A percentile compares a stretch with the other conserved stretches of the same genome.
phyloP scores from a whole-genome alignment of 2,797 vertebrate species.

The Danio albolineatus region DNA sequence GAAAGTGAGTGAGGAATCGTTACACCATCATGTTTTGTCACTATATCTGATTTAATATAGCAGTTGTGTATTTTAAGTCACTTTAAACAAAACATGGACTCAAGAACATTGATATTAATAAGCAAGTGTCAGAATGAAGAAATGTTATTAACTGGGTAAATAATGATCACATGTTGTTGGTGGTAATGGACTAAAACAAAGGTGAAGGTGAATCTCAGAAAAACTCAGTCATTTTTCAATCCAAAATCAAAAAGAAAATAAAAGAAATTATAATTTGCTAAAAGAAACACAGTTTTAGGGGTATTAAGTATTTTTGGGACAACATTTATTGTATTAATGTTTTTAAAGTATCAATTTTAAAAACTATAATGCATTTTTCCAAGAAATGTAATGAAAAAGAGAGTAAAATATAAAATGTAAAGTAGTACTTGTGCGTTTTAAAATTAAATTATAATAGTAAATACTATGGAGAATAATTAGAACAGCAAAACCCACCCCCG shows the following conservation, averaged over 20 bases:
- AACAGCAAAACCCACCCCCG: too few species aligned
- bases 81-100: conserved; percentile 20
- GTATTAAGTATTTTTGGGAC: neutral
- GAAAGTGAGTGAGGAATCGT: neutral
- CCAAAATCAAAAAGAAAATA: neutral
- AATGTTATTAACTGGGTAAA: neutral
- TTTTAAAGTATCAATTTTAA: too few species aligned
- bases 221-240: neutral
- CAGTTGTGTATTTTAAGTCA: neutral
- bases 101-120: conserved; percentile 17
- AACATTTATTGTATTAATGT: too few species aligned
- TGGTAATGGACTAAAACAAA: neutral
- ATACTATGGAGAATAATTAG: too few species aligned
- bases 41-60: neutral
- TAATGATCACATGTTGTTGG: neutral
- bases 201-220: neutral
- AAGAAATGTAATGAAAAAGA: too few species aligned
- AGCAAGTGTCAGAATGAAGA: neutral
- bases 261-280: neutral
- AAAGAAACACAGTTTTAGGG: neutral
- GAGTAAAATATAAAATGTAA: too few species aligned
- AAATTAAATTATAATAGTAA: too few species aligned
- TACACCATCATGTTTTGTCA: neutral
- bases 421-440: too few species aligned
- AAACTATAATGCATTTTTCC: too few species aligned